Evolutionary conservation across 2,113 vertebrate genomes (phyloP), one percentile per base, ranked within the genome.

Genomic region (Uria aalge): DNA sequence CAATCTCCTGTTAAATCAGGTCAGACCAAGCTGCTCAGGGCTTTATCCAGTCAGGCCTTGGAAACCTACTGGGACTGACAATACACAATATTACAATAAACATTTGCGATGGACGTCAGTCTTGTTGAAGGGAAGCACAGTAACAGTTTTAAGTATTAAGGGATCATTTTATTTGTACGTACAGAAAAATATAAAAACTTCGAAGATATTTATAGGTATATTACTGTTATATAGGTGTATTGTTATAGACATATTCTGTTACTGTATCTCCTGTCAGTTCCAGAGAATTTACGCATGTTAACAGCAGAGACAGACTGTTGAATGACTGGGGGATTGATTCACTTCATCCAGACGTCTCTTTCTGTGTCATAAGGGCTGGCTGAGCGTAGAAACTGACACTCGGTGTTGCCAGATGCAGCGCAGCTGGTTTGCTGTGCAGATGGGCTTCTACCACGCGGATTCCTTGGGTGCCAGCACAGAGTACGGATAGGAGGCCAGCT

Each of bases 371-470:
- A 38, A 90, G 52, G 12, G 9, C 50, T 85, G 64, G 13, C 40
- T 93, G 74, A 48, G 40, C 27, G 43, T 17, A 74, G 73, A 30
- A 85, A 53, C 23, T 48, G 62, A 19, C 4, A 38, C 29, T 43
- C 57, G 30, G 26, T 67, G 8, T 66, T 60, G n/a, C 45, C 62
- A 88, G 62, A 60, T 63, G 48, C 43, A 64, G 79, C 57, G 32
- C 29, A 85, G 62, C 48, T 64, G 56, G 30, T 34, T 90, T 38
- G 30, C 50, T 67, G 1, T 40, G 41, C 73, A 74, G 60, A 43
- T 8, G 41, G 53, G 32, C 66, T 82, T 56, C 48, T 66, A 8
- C 41, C 34, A 43, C 69, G 45, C 0, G 0, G 27, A 34, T 34
- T 92, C 45, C 55, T 69, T 64, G 63, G 30, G 55, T 69, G 16